Evolutionary conservation across 2,113 vertebrate genomes (phyloP).

Genomic region (Promerops cafer): DNA sequence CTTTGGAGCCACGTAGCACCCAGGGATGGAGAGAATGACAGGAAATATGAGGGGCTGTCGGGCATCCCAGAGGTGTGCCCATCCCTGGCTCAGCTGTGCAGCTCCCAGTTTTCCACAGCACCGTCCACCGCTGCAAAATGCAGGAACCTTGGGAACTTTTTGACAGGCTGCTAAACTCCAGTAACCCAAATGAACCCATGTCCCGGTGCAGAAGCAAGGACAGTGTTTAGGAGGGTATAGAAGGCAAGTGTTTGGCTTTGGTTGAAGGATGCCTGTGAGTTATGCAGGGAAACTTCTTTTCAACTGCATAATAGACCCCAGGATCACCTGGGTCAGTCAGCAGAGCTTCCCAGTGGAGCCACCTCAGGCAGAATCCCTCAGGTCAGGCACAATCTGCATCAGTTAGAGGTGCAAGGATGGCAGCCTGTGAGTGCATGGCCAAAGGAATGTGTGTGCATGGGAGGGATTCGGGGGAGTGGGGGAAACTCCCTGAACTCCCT

Average conservation of each 20-base stretch:
- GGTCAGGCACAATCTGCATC: not conserved
- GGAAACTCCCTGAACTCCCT: not conserved
- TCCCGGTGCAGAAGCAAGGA: not conserved
- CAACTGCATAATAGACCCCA: not conserved
- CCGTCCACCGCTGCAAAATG: rapidly evolving
- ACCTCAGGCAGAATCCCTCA: not conserved
- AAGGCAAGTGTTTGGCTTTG: not conserved
- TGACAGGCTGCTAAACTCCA: not conserved
- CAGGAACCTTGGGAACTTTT: not conserved
- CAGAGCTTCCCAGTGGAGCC: not conserved
- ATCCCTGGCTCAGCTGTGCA: rapidly evolving
- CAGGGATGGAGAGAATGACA: not conserved
- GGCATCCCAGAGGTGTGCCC: rapidly evolving
- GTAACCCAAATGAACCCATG: not conserved
- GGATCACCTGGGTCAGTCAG: not conserved
- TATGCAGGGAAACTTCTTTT: not conserved
- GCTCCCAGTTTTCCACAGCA: not conserved
- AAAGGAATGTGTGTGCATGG: not conserved
- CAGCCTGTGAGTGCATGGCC: not conserved
- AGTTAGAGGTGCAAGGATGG: not conserved
- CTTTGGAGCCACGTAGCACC: not conserved
- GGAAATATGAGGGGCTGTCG: not conserved
- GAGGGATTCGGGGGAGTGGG: not conserved
- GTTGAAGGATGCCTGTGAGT: not conserved
- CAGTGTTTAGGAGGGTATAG: not conserved